phyloP scores from a whole-genome alignment of 2,888 invertebrate genomes.

The Entomobrya multifasciata region DNA sequence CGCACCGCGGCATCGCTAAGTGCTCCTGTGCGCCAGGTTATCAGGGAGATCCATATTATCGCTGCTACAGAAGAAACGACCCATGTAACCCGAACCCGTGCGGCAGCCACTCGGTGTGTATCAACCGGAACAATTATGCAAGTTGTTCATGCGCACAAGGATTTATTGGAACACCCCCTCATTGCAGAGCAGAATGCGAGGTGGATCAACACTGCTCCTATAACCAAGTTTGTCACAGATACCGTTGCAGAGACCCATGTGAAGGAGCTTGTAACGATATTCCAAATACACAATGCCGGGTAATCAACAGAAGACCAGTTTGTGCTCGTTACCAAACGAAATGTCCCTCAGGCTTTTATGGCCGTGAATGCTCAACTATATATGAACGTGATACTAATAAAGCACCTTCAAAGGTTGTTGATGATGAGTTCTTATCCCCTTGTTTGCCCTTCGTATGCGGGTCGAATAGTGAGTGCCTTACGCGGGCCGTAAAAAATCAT shows the following conservation, averaged over 20 bases:
- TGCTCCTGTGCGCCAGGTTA: constrained; percentile 62
- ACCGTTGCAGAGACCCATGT: constrained; percentile 76
- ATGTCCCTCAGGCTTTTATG: constrained; percentile 80
- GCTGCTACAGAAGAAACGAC: constrained; percentile 60
- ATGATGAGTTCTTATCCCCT: constrained; percentile 10
- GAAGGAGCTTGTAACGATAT: constrained; percentile 79
- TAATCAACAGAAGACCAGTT: constrained; percentile 80
- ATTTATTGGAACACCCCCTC: constrained; percentile 75
- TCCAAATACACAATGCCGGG: constrained; percentile 79
- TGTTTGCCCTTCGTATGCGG: constrained; percentile 68
- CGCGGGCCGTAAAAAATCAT: constrained; percentile 43
- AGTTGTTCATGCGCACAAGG: constrained; percentile 73
- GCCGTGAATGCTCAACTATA: constrained; percentile 77
- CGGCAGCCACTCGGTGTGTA: constrained; percentile 74
- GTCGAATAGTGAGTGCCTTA: constrained; percentile 41
- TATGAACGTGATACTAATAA: constrained; percentile 72
- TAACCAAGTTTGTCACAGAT: constrained; percentile 71
- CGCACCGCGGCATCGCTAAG: constrained; percentile 53
- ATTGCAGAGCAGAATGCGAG: constrained; percentile 77
- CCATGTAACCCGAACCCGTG: constrained; percentile 73
- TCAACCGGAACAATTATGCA: constrained; percentile 69
- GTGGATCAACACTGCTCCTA: constrained; percentile 73
- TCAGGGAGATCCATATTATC: constrained; percentile 72
- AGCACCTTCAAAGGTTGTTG: not conserved
- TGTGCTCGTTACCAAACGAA: constrained; percentile 78